A percentile compares a stretch with the other conserved stretches of the same genome.
Evolutionary conservation across 2,113 vertebrate species (phyloP).

Genomic region (Eidolon helvum): DNA sequence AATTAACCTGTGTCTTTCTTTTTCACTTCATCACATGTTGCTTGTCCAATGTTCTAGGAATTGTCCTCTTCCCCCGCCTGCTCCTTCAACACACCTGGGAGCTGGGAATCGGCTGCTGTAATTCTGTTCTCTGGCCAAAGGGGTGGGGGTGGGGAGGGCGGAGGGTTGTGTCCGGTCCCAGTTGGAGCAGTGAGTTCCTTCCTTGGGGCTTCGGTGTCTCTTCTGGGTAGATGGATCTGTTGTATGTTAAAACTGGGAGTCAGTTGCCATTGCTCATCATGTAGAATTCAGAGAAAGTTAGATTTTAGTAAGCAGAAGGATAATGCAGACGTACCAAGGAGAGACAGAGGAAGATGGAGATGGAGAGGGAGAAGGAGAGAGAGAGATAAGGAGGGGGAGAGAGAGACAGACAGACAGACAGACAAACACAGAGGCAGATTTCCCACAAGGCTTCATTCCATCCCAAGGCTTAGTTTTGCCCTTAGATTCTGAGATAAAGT

Average conservation of each 20-base stretch:
- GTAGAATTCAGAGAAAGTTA: neutral
- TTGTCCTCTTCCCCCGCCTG: accelerated
- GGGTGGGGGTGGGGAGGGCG: no score
- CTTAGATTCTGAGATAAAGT: neutral
- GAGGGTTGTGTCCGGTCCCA: no score
- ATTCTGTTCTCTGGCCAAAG: neutral
- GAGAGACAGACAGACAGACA: no score
- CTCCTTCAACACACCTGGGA: accelerated
- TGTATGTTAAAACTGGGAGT: neutral
- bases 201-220: neutral
- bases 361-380: neutral
- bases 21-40: accelerated
- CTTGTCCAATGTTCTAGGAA: neutral
- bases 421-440: no score
- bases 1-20: neutral
- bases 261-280: neutral
- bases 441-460: neutral
- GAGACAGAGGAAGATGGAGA: no score
- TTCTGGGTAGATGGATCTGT: neutral
- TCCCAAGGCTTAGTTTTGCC: neutral
- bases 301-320: neutral
- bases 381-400: no score
- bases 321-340: neutral
- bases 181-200: neutral
- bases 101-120: no score